A percentile compares a stretch with the other conserved stretches of the same genome.
These are phyloP conservation scores for Drosophila truncata DNA, from an alignment of 1,140 invertebrate genomes.

Conservation along the genomic window DNA sequence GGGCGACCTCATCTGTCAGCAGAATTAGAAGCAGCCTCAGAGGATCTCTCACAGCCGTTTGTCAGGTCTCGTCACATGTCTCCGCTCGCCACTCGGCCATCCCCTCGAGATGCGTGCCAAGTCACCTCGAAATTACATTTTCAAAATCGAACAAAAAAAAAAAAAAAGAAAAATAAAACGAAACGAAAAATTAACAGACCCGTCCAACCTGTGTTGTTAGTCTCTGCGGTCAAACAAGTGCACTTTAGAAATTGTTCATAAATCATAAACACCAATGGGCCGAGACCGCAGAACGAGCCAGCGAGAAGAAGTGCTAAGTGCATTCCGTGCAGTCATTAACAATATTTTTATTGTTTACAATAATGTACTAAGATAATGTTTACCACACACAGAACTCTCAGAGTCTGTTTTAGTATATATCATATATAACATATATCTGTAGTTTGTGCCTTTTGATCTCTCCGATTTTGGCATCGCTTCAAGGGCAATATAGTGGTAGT, in stretches of 20 bases:
- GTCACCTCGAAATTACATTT: slow-evolving; percentile 75
- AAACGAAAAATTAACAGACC: slow-evolving; percentile 47
- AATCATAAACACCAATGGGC: slow-evolving; percentile 67
- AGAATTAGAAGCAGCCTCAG: slow-evolving; percentile 75
- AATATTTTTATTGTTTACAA: slow-evolving; percentile 64
- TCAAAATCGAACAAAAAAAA: slow-evolving; percentile 43
- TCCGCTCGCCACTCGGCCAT: slow-evolving; percentile 15
- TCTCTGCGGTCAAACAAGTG: slow-evolving; percentile 82
- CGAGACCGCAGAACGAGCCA: slow-evolving; percentile 50
- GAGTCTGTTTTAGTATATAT: not conserved
- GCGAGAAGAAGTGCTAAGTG: slow-evolving; percentile 75
- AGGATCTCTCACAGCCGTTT: slow-evolving; percentile 41
- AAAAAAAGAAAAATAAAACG: slow-evolving; percentile 16
- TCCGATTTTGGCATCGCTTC: slow-evolving; percentile 58
- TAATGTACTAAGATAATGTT: slow-evolving; percentile 35
- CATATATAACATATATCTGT: not conserved
- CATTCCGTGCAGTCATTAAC: slow-evolving; percentile 66
- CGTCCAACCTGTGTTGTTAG: slow-evolving; percentile 81
- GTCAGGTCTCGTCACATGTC: slow-evolving; percentile 51
- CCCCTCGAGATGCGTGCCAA: slow-evolving; percentile 61
- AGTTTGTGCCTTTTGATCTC: slow-evolving; percentile 56
- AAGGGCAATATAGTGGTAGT: slow-evolving; percentile 44
- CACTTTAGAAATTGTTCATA: slow-evolving; percentile 84
- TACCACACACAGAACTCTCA: slow-evolving; percentile 27
- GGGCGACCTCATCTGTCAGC: slow-evolving; percentile 81